Evolutionary conservation across 2,797 vertebrate genomes (phyloP).

Genomic region (Microcaecilia unicolor): DNA sequence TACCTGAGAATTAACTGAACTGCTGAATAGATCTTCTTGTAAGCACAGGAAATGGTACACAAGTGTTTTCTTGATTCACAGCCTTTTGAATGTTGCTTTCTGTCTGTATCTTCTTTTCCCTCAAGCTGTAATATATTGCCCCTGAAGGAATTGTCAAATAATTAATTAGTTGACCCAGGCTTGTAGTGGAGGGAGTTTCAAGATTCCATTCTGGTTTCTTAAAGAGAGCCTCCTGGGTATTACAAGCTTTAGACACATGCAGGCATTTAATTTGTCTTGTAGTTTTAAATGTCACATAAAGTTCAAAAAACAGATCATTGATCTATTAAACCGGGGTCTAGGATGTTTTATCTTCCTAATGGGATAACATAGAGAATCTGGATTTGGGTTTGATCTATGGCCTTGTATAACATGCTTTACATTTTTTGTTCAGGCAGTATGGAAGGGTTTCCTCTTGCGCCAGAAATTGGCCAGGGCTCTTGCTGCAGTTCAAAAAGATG

Average conservation of each 20-base stretch:
- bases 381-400: constrained; percentile 73
- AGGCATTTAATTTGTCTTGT: constrained; percentile 87
- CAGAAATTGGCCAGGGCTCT: constrained; percentile 75
- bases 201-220: constrained; percentile 75
- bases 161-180: constrained; percentile 90
- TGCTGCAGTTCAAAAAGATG: constrained; percentile 55
- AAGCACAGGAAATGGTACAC: constrained; percentile 24
- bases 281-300: constrained; percentile 85
- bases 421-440: constrained; percentile 77
- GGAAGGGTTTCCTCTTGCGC: constrained; percentile 78
- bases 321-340: constrained; percentile 77
- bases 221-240: constrained; percentile 72
- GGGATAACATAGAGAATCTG: constrained; percentile 86
- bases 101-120: constrained; percentile 37
- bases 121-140: constrained; percentile 68
- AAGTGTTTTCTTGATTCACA: constrained; percentile 35
- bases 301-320: constrained; percentile 91
- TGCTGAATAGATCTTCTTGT: constrained; percentile 22
- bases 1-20: too few species aligned
- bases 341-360: constrained; percentile 93
- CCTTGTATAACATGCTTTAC: constrained; percentile 53
- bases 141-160: constrained; percentile 75
- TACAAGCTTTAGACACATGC: constrained; percentile 75
- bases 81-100: constrained; percentile 42
- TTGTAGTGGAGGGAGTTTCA: constrained; percentile 70